Evolutionary conservation across 2,797 vertebrate genomes (phyloP).

Genomic region (Lophura swinhoii): DNA sequence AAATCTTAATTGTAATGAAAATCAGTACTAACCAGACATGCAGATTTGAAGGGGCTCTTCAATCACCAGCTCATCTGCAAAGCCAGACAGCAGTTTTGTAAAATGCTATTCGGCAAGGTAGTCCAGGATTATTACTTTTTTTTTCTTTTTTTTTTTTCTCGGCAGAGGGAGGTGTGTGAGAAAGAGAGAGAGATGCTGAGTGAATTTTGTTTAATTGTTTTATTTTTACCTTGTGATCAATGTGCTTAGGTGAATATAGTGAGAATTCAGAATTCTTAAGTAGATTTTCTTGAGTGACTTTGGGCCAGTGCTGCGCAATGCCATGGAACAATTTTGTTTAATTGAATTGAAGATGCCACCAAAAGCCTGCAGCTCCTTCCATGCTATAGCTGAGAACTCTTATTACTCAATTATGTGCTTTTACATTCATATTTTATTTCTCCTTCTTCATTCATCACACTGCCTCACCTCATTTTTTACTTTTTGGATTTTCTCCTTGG

Average conservation of each 20-base stretch:
- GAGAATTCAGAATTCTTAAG: not conserved
- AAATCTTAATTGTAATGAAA: not conserved
- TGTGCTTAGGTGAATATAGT: not conserved
- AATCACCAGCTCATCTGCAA: not conserved
- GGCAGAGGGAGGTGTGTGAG: too few species aligned
- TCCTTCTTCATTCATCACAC: not conserved
- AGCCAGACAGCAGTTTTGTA: not conserved
- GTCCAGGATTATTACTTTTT: not conserved
- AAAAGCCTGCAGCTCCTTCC: not conserved
- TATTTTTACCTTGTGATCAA: not conserved
- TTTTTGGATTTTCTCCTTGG: not conserved
- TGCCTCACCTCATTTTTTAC: not conserved
- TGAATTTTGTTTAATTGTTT: not conserved
- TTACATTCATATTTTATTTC: not conserved
- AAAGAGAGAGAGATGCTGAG: too few species aligned
- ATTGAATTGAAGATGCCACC: not conserved
- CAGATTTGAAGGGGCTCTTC: not conserved
- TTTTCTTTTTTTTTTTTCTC: not conserved
- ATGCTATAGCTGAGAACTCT: not conserved
- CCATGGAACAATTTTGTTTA: not conserved
- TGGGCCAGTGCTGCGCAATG: not conserved
- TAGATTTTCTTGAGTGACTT: not conserved
- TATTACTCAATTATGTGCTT: conserved; percentile 1
- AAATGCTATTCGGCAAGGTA: not conserved
- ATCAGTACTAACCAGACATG: not conserved